These are phyloP conservation scores for Pantelozetes paolii DNA, from an alignment of 2,888 invertebrate species.

Conservation along the genomic window DNA sequence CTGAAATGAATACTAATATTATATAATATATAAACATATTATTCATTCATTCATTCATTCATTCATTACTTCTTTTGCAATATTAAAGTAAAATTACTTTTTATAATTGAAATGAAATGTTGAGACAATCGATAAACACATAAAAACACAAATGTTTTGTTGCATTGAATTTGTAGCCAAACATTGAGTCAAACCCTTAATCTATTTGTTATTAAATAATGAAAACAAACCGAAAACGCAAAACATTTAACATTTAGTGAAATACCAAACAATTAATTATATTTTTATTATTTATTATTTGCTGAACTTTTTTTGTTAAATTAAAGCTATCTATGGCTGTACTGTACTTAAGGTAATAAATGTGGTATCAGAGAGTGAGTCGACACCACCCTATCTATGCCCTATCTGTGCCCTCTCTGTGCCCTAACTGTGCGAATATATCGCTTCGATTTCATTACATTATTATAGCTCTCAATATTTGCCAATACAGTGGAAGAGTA, in stretches of 20 bases:
- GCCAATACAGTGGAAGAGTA: too few species aligned
- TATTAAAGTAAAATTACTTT: too few species aligned
- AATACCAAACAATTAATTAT: conserved; percentile 28
- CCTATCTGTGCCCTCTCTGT: too few species aligned
- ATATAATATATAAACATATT: too few species aligned
- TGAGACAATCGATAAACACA: neutral
- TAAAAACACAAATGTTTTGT: neutral
- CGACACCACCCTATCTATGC: conserved; percentile 13
- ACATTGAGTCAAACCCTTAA: neutral
- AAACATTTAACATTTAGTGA: neutral
- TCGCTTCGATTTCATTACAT: neutral
- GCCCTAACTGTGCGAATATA: neutral
- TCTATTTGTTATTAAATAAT: neutral
- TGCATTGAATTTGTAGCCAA: neutral
- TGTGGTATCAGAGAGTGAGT: neutral
- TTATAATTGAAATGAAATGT: neutral
- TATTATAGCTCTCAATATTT: too few species aligned
- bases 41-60: too few species aligned
- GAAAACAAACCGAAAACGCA: neutral
- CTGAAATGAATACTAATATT: too few species aligned
- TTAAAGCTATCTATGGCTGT: neutral
- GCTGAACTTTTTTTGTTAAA: neutral
- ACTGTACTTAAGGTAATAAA: too few species aligned
- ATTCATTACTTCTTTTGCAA: too few species aligned
- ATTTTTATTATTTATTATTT: neutral